Conservation (phyloP, 2,113 vertebrate species). For the Anthoscopus minutus region DNA sequence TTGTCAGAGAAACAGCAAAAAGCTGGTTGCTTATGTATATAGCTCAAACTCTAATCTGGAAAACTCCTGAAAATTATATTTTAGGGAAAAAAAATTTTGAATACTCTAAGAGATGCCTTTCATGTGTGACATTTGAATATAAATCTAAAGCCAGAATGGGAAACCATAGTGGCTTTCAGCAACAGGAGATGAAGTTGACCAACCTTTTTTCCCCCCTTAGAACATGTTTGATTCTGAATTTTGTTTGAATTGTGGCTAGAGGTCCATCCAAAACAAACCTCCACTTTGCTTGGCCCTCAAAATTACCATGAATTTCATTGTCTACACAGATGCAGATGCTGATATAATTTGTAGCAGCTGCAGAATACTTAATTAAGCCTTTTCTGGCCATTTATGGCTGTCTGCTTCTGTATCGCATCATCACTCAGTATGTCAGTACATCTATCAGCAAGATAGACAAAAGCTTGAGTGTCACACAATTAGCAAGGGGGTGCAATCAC, state of each 20-base stretch:
- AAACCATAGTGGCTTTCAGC: background rate
- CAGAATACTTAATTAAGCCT: constrained; percentile 46
- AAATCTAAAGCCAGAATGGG: background rate
- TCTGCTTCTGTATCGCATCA: constrained; percentile 7
- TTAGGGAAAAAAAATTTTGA: background rate
- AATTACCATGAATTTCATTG: constrained; percentile 20
- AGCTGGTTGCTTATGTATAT: background rate
- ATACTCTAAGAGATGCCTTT: background rate
- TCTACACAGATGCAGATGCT: constrained; percentile 32
- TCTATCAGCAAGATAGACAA: constrained; percentile 5
- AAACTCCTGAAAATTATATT: background rate
- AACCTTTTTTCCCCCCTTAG: background rate
- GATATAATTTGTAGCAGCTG: constrained; percentile 37
- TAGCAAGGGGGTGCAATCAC: constrained; percentile 21
- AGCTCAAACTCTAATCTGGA: background rate
- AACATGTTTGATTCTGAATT: background rate
- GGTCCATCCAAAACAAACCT: constrained; percentile 15
- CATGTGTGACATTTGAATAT: background rate
- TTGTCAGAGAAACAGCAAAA: background rate
- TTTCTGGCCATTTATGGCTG: constrained; percentile 42
- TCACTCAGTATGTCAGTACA: background rate
- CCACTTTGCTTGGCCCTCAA: background rate
- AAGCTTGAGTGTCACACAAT: constrained; percentile 46
- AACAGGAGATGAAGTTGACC: background rate
- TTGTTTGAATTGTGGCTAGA: constrained; percentile 12